Percentiles rank a stretch among this genome's conserved stretches.
Conservation (phyloP, 2,888 invertebrate genomes). For the Noctua pronuba region DNA sequence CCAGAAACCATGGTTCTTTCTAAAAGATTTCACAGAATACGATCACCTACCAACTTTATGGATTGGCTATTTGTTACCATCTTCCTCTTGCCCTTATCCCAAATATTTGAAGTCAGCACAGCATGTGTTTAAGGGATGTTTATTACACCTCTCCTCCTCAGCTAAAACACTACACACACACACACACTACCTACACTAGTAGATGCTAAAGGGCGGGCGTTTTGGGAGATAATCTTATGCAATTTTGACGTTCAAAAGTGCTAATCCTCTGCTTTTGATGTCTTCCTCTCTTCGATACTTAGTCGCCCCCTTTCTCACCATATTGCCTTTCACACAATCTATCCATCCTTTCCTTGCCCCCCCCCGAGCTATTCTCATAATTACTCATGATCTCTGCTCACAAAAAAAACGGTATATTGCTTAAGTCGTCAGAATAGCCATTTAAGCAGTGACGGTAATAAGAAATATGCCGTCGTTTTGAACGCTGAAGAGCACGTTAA, state of each 20-base stretch:
- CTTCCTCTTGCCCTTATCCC: not conserved
- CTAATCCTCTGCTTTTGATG: not conserved
- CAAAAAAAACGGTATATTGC: not conserved
- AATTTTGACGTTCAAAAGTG: not conserved
- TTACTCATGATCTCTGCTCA: not conserved
- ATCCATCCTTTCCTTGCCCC: no score
- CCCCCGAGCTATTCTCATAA: not conserved
- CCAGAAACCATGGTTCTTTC: no score
- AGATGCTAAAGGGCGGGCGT: not conserved
- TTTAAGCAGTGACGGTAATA: conserved; percentile 17
- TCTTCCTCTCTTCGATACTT: not conserved
- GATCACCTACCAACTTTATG: not conserved
- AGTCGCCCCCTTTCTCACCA: not conserved
- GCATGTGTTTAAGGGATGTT: not conserved
- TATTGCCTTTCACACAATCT: not conserved
- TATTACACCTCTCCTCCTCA: not conserved
- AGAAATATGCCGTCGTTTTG: conserved; percentile 35
- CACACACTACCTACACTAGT: no score
- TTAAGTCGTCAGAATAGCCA: not conserved
- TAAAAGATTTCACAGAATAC: not conserved
- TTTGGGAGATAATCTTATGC: not conserved
- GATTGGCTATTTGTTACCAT: not conserved
- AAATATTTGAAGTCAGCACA: not conserved
- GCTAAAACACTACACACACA: no score
- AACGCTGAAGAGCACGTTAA: conserved; percentile 36